Evolutionary conservation across 2,113 vertebrate genomes (phyloP).

Genomic region (Myanophis thanlyinensis): DNA sequence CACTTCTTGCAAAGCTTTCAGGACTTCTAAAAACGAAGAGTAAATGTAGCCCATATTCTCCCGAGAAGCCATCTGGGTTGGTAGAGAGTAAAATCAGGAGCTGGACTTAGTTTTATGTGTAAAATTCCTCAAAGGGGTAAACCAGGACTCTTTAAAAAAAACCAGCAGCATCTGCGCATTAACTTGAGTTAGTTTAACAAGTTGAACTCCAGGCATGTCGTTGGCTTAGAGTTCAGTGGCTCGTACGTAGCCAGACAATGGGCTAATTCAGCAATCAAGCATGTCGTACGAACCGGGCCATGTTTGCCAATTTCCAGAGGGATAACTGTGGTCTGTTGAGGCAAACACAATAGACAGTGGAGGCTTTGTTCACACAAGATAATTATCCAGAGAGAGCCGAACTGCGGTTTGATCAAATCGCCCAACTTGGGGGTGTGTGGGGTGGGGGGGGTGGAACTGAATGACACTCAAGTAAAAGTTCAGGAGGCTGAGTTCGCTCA

Average conservation of each 20-base stretch:
- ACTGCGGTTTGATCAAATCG: not conserved
- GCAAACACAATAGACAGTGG: not conserved
- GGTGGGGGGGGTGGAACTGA: too few species aligned
- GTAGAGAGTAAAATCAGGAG: not conserved
- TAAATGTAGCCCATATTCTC: not conserved
- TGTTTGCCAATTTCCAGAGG: not conserved
- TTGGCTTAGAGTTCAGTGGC: not conserved
- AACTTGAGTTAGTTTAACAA: not conserved
- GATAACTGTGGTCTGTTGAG: not conserved
- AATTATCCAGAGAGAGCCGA: not conserved
- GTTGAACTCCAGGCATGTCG: not conserved
- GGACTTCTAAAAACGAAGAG: not conserved
- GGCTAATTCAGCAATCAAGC: not conserved
- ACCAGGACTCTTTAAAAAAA: not conserved
- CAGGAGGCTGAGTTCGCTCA: not conserved
- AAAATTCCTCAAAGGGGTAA: not conserved
- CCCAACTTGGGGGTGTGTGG: not conserved
- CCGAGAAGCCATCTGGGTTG: not conserved
- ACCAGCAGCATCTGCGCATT: not conserved
- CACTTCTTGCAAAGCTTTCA: not conserved
- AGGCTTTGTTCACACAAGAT: not conserved
- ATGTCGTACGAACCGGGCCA: not conserved
- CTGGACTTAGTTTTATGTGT: not conserved
- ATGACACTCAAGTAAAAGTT: not conserved
- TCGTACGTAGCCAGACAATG: not conserved